Evolutionary conservation across 2,113 vertebrate genomes (phyloP).

Genomic region (Spermophilus dauricus): DNA sequence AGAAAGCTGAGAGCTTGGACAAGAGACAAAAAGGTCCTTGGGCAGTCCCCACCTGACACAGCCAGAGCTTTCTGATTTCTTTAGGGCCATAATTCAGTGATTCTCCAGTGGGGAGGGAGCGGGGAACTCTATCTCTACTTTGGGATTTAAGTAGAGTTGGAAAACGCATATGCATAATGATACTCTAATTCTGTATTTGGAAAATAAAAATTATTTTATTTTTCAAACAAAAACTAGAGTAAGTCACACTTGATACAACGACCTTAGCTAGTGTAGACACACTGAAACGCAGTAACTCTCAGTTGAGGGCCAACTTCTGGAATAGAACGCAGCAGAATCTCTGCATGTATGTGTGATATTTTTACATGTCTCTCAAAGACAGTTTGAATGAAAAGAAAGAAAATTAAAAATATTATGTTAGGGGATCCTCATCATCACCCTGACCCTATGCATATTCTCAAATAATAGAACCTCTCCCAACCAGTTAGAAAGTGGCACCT

Average conservation of each 20-base stretch:
- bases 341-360: neutral
- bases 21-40: neutral
- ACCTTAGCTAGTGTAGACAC: neutral
- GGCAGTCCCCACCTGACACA: neutral
- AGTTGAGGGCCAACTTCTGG: neutral
- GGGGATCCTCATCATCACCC: neutral
- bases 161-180: neutral
- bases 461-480: neutral
- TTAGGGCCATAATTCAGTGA: neutral
- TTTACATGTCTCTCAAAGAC: neutral
- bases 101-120: neutral
- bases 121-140: neutral
- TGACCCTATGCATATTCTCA: neutral
- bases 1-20: neutral
- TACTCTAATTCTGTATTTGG: neutral
- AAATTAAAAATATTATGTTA: neutral
- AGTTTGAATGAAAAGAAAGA: neutral
- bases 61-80: neutral
- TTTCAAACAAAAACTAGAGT: neutral
- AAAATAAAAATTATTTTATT: constrained; percentile 44
- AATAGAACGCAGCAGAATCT: neutral
- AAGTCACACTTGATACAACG: neutral
- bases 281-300: neutral
- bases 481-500: neutral
- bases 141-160: neutral